Percentiles rank a stretch among this genome's conserved stretches.
phyloP scores from a whole-genome alignment of 2,113 vertebrate genomes.

The Lepisosteus oculatus region DNA sequence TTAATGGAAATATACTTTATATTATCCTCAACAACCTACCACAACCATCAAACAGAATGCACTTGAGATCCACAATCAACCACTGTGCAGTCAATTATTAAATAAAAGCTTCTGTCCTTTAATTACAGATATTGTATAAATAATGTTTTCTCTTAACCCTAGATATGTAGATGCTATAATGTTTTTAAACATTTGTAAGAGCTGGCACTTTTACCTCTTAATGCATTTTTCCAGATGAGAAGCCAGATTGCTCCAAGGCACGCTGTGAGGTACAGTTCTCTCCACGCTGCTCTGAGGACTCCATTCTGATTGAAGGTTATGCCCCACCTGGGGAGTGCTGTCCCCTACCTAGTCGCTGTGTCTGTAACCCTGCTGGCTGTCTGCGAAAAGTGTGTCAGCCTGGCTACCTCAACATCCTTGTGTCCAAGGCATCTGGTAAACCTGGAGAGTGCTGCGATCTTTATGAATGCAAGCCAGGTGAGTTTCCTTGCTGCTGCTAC shows the following conservation, averaged over 20 bases:
- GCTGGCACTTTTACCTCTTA: conserved; percentile 26
- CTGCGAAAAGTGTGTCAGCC: conserved; percentile 86
- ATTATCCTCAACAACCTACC: too few species aligned
- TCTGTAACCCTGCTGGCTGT: conserved; percentile 83
- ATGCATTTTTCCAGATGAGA: conserved; percentile 76
- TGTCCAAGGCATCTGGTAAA: conserved; percentile 84
- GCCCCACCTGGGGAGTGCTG: conserved; percentile 86
- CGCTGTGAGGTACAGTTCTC: conserved; percentile 89
- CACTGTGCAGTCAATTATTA: too few species aligned
- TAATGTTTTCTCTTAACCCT: too few species aligned
- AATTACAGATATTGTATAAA: too few species aligned
- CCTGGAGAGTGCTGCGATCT: conserved; percentile 88
- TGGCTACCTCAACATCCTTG: conserved; percentile 82
- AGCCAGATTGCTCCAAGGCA: conserved; percentile 83
- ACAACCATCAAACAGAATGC: too few species aligned
- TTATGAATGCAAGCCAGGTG: conserved; percentile 91
- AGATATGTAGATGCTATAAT: too few species aligned
- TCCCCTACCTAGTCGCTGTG: conserved; percentile 83
- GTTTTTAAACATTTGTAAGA: too few species aligned
- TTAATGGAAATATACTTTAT: too few species aligned
- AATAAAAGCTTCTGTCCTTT: too few species aligned
- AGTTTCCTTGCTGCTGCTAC: conserved; percentile 14
- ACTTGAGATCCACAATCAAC: too few species aligned
- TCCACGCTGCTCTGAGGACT: conserved; percentile 85
- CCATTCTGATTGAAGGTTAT: conserved; percentile 85